Base-by-base conservation (phyloP, 1,140 invertebrate genomes). In the Lethocerus indicus region DNA sequence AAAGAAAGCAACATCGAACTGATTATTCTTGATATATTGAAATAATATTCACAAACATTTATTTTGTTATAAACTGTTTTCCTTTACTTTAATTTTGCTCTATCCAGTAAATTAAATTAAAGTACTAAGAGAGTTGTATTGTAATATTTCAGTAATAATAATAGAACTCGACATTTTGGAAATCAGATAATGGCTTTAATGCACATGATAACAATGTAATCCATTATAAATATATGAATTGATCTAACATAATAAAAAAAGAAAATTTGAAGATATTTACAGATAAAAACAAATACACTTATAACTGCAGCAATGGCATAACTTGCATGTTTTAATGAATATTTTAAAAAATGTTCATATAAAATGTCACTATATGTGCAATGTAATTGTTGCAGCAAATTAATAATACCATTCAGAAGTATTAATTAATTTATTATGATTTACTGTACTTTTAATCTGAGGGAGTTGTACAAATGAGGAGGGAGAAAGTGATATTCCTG, bases 401-500 rank as follows among this genome's bases (percentile, higher is more conserved):
- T 12, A 3, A 27, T 41, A 13, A 5, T 39, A 39, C 18, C 18
- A 20, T 20, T 24, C n/a, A 12, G 14, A 12, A 24, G 26, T 12
- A 16, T 41, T 20, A 3, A 21, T 5, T 20, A 41, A 5, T 2
- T 3, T 13, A 41, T 21, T 21, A 41, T 18, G 3, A 2, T 41
- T 18, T 41, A 3, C 24, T 56, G n/a, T 60, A 75, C 74, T 63
- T 76, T 76, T n/a, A 71, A 52, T 54, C 75, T 64, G 26, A 76
- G 58, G 24, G 63, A 65, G 25, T 65, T 70, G 43, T 77, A 77
- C 56, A 70, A 67, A 18, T 67, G 62, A 35, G 70, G 67, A 47
- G 67, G 66, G 18, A 77, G 62, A 57, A 75, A 73, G 28, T 62
- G 59, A 60, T 75, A 76, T 56, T 78, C 75, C 42, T 71, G 63